Percentiles rank a stretch among this genome's conserved stretches.
Evolutionary conservation across 1,140 invertebrate species (phyloP).

Genomic region (Sminthurinus signatus): DNA sequence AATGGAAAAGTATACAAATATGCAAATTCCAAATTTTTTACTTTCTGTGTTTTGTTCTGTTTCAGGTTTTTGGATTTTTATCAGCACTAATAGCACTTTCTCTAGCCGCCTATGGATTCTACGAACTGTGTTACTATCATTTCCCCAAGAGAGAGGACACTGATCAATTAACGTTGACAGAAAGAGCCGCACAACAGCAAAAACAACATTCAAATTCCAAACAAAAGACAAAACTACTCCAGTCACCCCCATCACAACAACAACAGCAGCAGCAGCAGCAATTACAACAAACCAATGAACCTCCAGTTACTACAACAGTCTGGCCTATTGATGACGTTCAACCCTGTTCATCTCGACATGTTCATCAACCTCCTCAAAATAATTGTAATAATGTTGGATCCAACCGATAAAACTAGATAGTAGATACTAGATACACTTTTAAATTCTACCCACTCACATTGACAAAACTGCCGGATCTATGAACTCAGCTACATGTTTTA

Average conservation of each 20-base stretch:
- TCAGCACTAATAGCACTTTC: slow-evolving; percentile 31
- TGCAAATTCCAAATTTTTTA: no score
- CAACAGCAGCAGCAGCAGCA: no score
- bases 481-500: no score
- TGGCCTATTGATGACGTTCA: slow-evolving; percentile 52
- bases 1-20: no score
- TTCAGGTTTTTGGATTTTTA: slow-evolving; percentile 39
- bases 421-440: no score
- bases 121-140: slow-evolving; percentile 36
- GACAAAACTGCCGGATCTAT: no score
- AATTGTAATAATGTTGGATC: slow-evolving; percentile 29
- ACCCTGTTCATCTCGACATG: slow-evolving; percentile 55
- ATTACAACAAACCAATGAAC: no score
- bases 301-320: slow-evolving; percentile 43
- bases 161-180: slow-evolving; percentile 42
- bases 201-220: slow-evolving; percentile 30
- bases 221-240: slow-evolving; percentile 24
- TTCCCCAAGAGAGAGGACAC: slow-evolving; percentile 41
- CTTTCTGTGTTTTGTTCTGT: background rate
- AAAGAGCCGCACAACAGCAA: slow-evolving; percentile 35
- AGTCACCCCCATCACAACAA: slow-evolving; percentile 17
- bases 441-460: no score
- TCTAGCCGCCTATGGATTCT: slow-evolving; percentile 34
- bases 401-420: background rate
- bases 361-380: slow-evolving; percentile 44